Evolutionary conservation across 2,888 invertebrate genomes (phyloP).

Genomic region (Hedychridium roseum): DNA sequence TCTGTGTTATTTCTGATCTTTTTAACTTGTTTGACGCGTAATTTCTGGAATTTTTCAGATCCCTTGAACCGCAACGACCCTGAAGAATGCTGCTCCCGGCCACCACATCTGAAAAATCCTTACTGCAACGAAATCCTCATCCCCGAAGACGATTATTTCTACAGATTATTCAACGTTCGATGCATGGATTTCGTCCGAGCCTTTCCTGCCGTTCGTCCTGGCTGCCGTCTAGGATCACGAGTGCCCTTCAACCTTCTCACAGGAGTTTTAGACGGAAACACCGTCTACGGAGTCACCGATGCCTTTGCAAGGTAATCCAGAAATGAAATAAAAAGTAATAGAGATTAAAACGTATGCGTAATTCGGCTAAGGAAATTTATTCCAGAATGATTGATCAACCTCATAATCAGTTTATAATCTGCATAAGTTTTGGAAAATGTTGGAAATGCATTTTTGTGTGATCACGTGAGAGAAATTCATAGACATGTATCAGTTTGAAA

Average conservation of each 20-base stretch:
- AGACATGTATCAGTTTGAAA: too few species aligned
- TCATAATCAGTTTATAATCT: too few species aligned
- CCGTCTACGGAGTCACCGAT: slow-evolving; percentile 88
- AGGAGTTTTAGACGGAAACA: slow-evolving; percentile 87
- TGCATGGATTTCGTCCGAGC: slow-evolving; percentile 92
- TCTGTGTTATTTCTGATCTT: not conserved
- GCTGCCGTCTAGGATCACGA: slow-evolving; percentile 87
- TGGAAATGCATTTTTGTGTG: too few species aligned
- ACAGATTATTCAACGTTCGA: slow-evolving; percentile 81
- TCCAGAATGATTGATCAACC: too few species aligned
- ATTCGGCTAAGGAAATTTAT: too few species aligned
- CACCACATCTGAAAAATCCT: slow-evolving; percentile 84
- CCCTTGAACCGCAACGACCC: slow-evolving; percentile 87
- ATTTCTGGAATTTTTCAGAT: slow-evolving; percentile 66
- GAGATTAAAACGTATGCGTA: too few species aligned
- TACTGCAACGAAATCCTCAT: slow-evolving; percentile 90
- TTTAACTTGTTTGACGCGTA: not conserved
- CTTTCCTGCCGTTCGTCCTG: slow-evolving; percentile 86
- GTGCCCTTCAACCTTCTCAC: slow-evolving; percentile 87
- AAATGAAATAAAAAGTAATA: too few species aligned
- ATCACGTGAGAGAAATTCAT: too few species aligned
- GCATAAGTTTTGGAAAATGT: too few species aligned
- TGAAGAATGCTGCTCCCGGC: slow-evolving; percentile 87
- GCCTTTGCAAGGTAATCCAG: slow-evolving; percentile 79
- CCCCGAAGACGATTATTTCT: slow-evolving; percentile 92